Base-by-base conservation (phyloP, 2,113 vertebrate genomes). In the Elephas maximus region DNA sequence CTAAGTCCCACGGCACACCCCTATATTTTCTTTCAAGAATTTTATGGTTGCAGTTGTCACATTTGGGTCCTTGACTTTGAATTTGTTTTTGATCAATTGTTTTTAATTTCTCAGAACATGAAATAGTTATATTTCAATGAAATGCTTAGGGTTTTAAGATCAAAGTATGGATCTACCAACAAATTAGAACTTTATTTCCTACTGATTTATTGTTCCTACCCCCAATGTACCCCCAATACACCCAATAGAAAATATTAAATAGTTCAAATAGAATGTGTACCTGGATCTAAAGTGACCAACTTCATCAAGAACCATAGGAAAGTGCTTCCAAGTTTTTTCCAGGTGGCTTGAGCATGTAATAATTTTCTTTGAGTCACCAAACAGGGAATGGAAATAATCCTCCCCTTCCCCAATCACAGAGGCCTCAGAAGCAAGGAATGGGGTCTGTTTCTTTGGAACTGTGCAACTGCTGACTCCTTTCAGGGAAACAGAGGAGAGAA, bases 271-370 rank as follows among this genome's bases (percentile, higher is more conserved):
- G 17, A 82, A 7, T 60, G 51, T 60, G 30, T 97, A 98, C 97
- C 98, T 98, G 93, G n/a, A 97, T 93, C 88, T 81, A 94, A 73
- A 94, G 4, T 95, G 94, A 60, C 44, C 92, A 37, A 88, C 83
- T 77, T 98, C 86, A 88, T 95, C 79, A 26, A 60, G n/a, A 48
- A 92, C 90, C 17, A 77, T 57, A 63, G 90, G 96, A 6, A 96
- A 87, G 41, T 92, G 87, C 78, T 63, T 95, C 71, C 9, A 84
- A 24, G 6, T 26, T n/a, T 82, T 94, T 41, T 90, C 20, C 0
- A 8, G 0, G 0, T 28, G 21, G 28, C 33, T 1, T 51, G 96
- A 44, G 1, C 1, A 57, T 74, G 45, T 0, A 1, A 0, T 0
- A 67, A 37, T 5, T 77, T 85, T 98, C 45, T 88, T 78, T 33